Percentiles rank a stretch among this genome's conserved stretches.
Evolutionary conservation across 2,888 invertebrate species (phyloP).

Genomic region (Tenthredo mesomela): DNA sequence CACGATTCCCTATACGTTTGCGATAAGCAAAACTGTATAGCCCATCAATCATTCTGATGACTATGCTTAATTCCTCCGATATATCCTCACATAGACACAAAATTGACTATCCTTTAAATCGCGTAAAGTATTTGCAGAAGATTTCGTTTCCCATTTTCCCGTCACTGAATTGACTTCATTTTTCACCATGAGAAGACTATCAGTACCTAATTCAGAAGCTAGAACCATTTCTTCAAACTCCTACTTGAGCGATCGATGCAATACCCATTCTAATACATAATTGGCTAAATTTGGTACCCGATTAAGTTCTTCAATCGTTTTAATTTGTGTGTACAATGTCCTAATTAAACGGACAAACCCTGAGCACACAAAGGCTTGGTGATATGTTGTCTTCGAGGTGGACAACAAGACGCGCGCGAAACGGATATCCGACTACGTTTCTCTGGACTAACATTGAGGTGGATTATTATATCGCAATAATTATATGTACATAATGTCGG

Average conservation of each 20-base stretch:
- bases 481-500: constrained; percentile 36
- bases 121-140: background rate
- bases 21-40: background rate
- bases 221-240: background rate
- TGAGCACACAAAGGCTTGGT: constrained; percentile 27
- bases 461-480: constrained; percentile 25
- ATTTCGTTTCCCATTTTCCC: background rate
- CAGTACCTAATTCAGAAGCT: background rate
- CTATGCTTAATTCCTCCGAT: constrained; percentile 20
- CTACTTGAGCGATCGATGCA: background rate
- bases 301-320: background rate
- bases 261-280: background rate
- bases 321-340: constrained; percentile 1
- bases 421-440: constrained; percentile 43
- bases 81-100: background rate
- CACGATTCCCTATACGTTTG: background rate
- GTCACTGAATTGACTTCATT: background rate
- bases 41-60: constrained; percentile 36
- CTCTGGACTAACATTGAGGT: background rate
- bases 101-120: background rate
- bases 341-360: constrained; percentile 32
- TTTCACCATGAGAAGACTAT: background rate
- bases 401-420: constrained; percentile 19
- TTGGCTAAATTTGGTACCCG: background rate
- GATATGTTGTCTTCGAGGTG: background rate